phyloP scores from a whole-genome alignment of 2,797 vertebrate species.

The Toxotes lorentzi region DNA sequence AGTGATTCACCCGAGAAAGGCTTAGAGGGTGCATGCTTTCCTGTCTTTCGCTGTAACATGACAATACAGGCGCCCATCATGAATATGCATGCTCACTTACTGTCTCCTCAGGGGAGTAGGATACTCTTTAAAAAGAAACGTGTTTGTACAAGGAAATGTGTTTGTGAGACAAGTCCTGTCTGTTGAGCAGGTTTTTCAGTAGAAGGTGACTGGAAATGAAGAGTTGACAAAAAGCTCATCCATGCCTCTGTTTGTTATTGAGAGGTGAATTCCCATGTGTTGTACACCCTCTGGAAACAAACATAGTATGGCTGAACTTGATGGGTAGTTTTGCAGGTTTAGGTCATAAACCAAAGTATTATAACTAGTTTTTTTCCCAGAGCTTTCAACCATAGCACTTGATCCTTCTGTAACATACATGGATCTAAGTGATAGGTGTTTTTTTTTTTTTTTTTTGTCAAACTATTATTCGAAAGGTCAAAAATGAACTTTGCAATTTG shows the following conservation, averaged over 20 bases:
- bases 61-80: slow-evolving; percentile 58
- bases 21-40: slow-evolving; percentile 8
- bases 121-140: slow-evolving; percentile 48
- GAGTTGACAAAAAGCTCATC: slow-evolving; percentile 40
- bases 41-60: slow-evolving; percentile 47
- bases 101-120: slow-evolving; percentile 34
- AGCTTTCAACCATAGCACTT: background rate
- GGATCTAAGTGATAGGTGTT: background rate
- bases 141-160: slow-evolving; percentile 59
- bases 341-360: background rate
- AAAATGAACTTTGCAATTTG: background rate
- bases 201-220: slow-evolving; percentile 49
- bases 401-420: background rate
- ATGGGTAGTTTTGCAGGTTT: background rate
- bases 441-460: no score
- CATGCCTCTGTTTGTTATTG: slow-evolving; percentile 37
- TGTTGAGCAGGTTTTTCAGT: slow-evolving; percentile 56
- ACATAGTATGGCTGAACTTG: background rate
- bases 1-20: background rate
- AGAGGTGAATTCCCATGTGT: slow-evolving; percentile 11
- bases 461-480: background rate
- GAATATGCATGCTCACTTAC: slow-evolving; percentile 62
- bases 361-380: no score
- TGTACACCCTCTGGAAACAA: slow-evolving; percentile 16
- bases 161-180: slow-evolving; percentile 50